Percentiles rank a stretch among this genome's conserved stretches.
These are phyloP conservation scores for Maconellicoccus hirsutus DNA, from an alignment of 1,140 invertebrate genomes.

Conservation along the genomic window DNA sequence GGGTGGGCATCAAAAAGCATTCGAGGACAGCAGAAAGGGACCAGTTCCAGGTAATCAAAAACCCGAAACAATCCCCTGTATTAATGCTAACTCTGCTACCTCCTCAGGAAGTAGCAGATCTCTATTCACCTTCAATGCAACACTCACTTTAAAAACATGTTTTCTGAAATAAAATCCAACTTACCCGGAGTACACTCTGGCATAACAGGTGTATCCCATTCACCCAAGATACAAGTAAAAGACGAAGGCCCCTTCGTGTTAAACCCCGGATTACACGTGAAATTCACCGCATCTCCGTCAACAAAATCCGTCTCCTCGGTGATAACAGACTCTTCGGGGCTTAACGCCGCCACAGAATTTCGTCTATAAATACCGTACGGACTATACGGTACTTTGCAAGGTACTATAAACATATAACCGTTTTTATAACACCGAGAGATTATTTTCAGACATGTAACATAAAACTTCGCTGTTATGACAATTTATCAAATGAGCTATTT, in stretches of 20 bases:
- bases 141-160: too few species aligned
- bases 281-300: constrained; percentile 45
- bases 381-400: constrained; percentile 50
- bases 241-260: constrained; percentile 54
- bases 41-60: not conserved
- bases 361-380: constrained; percentile 39
- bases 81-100: too few species aligned
- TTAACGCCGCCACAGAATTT: not conserved
- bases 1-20: too few species aligned
- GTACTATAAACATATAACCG: constrained; percentile 45
- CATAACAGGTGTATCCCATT: constrained; percentile 53
- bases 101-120: too few species aligned
- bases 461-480: too few species aligned
- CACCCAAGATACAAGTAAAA: constrained; percentile 61
- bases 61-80: not conserved
- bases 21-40: too few species aligned
- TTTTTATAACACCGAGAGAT: too few species aligned
- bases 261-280: constrained; percentile 53
- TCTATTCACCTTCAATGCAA: too few species aligned
- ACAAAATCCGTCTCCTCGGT: constrained; percentile 42
- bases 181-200: constrained; percentile 63
- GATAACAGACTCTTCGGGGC: constrained; percentile 1
- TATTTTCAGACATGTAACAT: too few species aligned
- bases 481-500: too few species aligned
- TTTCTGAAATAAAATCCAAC: too few species aligned